Evolutionary conservation across 2,888 invertebrate species (phyloP), one percentile per base, ranked within the genome.

Genomic region (Cephus rjabovi): DNA sequence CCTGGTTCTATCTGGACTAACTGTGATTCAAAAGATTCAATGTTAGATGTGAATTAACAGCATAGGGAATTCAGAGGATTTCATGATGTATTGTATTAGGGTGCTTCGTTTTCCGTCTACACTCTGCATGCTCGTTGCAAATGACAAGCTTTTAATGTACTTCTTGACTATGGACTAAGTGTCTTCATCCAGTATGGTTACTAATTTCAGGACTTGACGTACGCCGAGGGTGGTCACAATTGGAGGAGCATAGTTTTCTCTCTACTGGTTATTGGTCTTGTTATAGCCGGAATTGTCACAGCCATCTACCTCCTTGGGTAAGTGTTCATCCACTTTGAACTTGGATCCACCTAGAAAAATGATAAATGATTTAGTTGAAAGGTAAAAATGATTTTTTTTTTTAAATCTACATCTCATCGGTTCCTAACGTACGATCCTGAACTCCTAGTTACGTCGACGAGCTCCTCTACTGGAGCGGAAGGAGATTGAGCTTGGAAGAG

Each of bases 161-260:
- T 40, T 23, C 15, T 40, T 6, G 40, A 40, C 6, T 23, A 40
- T 40, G 1, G 23, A 40, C 33, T 40, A 40, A 40, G 40, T 40
- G 6, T 40, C 15, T 40, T 40, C 40, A 40, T 23, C 40, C 15
- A 23, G 40, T 23, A 40, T 40, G 40, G 40, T 40, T 40, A 23
- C 71, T 83, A 84, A 84, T 92, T 93, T 75, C 93, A 96, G 96
- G 96, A 96, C 92, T 94, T 97, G 92, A 93, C 94, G 87, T 95
- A 96, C 92, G 95, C 94, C 86, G 93, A 93, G 81, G 96, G 96
- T 92, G 96, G 97, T 83, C 96, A 97, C 93, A 97, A 97, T 92
- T 97, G 97, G 97, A 95, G 95, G 92, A 97, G 97, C 92, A 96
- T 97, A 90, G 93, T 97, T 91, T 96, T 97, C 92, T 96, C 97